Base-by-base conservation (phyloP, 2,888 invertebrate species). In the Agriopis marginaria region DNA sequence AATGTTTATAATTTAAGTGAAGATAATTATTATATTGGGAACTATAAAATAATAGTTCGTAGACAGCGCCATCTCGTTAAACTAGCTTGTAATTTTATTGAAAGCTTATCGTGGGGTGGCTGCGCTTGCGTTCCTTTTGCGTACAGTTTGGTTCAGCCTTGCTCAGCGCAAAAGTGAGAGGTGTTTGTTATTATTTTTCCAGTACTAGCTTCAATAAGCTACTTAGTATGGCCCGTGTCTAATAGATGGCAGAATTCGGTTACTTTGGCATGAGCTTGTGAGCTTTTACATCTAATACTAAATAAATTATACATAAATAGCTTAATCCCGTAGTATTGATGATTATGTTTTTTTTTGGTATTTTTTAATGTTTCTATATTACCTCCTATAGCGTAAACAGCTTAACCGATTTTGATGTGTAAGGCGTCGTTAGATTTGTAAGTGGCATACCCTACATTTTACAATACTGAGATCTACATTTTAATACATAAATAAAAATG, bases 31-130 rank as follows among this genome's bases (percentile, higher is more conserved):
- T 6, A 4, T n/a, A 0, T 8, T 50, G 8, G 32, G 4, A 32
- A 3, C 4, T 32, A 3, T 32, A 7, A n/a, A n/a, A n/a, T 17
- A n/a, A 17, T 6, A 7, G 50, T 9, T 50, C 9, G 50, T 53
- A 12, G 58, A 71, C 74, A 71, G 63, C 63, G 68, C 68, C 68
- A 68, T 68, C 68, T 63, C 11, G 67, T 45, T 56, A 39, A 44
- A 44, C 1, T n/a, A 17, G 44, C 17, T 51, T 51, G 56, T 10
- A 67, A 17, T n/a, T n/a, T 62, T 42, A 0, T 55, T 32, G 9
- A 0, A 45, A 47, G 3, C 42, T n/a, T 39, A 50, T 8, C 3
- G 10, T 8, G 6, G 7, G 42, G 4, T 54, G 7, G n/a, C 9
- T 59, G 66, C 53, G 39, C 17, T 12, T 39, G 59, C 59, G 39